Evolutionary conservation across 2,113 vertebrate genomes (phyloP).

Genomic region (Peucedramus taeniatus): DNA sequence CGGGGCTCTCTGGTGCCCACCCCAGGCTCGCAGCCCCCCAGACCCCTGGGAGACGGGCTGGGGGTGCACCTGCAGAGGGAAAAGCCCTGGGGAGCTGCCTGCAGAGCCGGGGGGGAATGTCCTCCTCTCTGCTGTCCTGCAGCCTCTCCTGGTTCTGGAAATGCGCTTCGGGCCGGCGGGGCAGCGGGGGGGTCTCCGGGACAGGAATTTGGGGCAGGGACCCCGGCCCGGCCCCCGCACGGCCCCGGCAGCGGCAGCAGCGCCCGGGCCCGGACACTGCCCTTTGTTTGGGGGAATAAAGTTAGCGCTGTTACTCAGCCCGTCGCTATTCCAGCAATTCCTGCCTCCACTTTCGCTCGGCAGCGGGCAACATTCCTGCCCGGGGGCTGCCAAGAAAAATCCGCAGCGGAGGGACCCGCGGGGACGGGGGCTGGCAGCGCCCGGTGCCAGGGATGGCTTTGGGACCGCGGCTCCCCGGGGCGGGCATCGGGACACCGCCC

Average conservation of each 20-base stretch:
- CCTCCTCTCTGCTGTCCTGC: accelerated
- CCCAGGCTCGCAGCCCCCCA: accelerated
- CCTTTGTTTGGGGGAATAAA: constrained; percentile 65
- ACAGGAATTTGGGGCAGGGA: background rate
- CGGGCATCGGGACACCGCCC: accelerated
- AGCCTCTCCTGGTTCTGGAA: background rate
- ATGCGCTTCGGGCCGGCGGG: accelerated
- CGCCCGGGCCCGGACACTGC: constrained; percentile 28
- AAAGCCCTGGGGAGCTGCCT: background rate
- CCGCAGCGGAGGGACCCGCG: background rate
- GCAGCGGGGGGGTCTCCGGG: background rate
- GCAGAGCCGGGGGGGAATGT: background rate
- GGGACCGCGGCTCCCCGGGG: background rate
- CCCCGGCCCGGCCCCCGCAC: constrained; percentile 9
- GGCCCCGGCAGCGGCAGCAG: background rate
- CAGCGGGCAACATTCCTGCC: constrained; percentile 45
- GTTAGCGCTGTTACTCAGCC: constrained; percentile 68
- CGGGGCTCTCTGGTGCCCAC: accelerated
- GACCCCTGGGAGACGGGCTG: accelerated
- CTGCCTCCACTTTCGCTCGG: constrained; percentile 48
- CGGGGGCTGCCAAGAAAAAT: background rate
- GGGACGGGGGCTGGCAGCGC: background rate
- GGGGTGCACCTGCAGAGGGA: background rate
- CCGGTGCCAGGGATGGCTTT: accelerated
- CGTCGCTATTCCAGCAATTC: constrained; percentile 65